These are phyloP conservation scores for Coendou prehensilis DNA, from an alignment of 2,797 vertebrate species.

Conservation along the genomic window DNA sequence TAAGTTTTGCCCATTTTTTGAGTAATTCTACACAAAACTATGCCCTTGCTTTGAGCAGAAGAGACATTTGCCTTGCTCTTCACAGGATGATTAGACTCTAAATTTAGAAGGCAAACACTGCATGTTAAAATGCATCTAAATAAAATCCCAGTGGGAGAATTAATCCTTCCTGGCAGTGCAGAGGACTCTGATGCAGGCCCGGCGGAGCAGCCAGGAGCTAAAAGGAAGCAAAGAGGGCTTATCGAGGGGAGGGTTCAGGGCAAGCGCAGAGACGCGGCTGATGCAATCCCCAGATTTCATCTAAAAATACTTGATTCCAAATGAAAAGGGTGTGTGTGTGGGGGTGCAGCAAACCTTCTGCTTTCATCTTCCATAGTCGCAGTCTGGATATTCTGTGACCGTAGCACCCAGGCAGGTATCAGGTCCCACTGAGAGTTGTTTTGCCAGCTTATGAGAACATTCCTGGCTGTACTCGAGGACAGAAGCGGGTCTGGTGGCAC, in stretches of 20 bases:
- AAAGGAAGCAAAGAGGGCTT: background rate
- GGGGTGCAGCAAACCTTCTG: background rate
- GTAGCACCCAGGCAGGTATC: conserved; percentile 62
- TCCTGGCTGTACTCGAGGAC: conserved; percentile 70
- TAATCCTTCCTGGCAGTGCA: background rate
- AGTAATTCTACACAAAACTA: background rate
- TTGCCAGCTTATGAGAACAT: conserved; percentile 50
- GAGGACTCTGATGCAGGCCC: background rate
- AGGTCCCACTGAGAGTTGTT: conserved; percentile 65
- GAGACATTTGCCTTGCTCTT: conserved; percentile 48
- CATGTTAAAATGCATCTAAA: conserved; percentile 57
- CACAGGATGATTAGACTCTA: conserved; percentile 63
- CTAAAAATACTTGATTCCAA: conserved; percentile 55
- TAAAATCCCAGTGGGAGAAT: conserved; percentile 39
- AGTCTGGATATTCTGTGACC: conserved; percentile 50
- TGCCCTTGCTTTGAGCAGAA: conserved; percentile 37
- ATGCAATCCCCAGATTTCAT: background rate
- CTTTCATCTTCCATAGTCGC: conserved; percentile 32
- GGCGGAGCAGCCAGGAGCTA: background rate
- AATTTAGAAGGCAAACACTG: conserved; percentile 72
- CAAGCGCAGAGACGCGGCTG: background rate
- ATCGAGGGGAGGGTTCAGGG: accelerated
- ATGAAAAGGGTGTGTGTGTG: background rate
- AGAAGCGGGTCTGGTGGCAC: conserved; percentile 61
- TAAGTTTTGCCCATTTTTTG: background rate